Evolutionary conservation across 2,888 invertebrate species (phyloP).

Genomic region (Incurvaria masculella): DNA sequence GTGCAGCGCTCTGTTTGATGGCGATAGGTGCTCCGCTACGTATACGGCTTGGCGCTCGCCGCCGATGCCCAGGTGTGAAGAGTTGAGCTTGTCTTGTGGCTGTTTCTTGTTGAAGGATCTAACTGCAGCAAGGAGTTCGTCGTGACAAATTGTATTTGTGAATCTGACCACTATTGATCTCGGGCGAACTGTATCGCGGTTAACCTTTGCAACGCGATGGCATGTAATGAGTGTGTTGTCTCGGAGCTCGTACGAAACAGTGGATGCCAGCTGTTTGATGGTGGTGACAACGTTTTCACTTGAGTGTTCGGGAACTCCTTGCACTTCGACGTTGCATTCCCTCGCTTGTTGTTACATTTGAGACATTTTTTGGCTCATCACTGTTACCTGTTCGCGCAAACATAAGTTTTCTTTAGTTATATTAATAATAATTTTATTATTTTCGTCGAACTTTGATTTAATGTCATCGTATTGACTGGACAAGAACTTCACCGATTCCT

Average conservation of each 20-base stretch:
- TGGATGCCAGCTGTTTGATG: background rate
- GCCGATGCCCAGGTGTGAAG: constrained; percentile 12
- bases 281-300: no score
- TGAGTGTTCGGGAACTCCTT: no score
- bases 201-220: no score
- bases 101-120: constrained; percentile 14
- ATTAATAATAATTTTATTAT: no score
- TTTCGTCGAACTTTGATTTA: no score
- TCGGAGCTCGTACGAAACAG: no score
- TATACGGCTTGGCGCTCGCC: constrained; percentile 14
- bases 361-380: constrained; percentile 11
- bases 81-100: constrained; percentile 12
- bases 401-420: constrained; percentile 12
- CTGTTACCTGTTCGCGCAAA: constrained; percentile 9
- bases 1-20: constrained; percentile 15
- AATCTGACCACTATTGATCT: no score
- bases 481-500: no score
- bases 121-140: constrained; percentile 13
- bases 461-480: no score
- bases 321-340: background rate
- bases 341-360: no score
- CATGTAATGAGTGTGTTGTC: background rate
- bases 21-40: constrained; percentile 17
- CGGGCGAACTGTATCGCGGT: no score
- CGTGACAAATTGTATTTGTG: constrained; percentile 13